Percentiles rank a stretch among this genome's conserved stretches.
Conservation (phyloP, 2,888 invertebrate genomes). For the Eulithis testata region DNA sequence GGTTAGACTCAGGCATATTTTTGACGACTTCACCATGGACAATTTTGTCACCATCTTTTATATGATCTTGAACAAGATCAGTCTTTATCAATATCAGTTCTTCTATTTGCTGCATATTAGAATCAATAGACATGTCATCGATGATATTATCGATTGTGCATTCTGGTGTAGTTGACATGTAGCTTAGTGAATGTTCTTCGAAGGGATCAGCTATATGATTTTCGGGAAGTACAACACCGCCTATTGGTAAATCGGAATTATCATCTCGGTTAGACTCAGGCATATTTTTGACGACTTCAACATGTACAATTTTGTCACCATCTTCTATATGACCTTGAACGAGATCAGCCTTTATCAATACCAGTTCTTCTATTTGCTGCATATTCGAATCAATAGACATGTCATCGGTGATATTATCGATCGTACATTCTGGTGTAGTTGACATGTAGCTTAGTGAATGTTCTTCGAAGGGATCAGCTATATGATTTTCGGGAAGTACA, state of each 20-base stretch:
- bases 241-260: no score
- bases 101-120: background rate
- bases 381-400: background rate
- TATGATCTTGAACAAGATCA: background rate
- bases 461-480: background rate
- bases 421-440: background rate
- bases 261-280: conserved; percentile 1
- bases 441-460: background rate
- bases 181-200: background rate
- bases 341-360: background rate
- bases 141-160: background rate
- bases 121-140: conserved; percentile 1
- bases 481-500: no score
- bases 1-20: conserved; percentile 1
- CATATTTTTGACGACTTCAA: background rate
- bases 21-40: background rate
- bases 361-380: background rate
- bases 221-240: no score
- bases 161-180: conserved; percentile 1
- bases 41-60: background rate
- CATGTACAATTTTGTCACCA: background rate
- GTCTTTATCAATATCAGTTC: background rate
- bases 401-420: background rate
- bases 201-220: background rate
- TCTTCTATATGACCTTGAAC: background rate